These are phyloP conservation scores for Rotaria macrura DNA, from an alignment of 2,888 invertebrate genomes.

Conservation along the genomic window DNA sequence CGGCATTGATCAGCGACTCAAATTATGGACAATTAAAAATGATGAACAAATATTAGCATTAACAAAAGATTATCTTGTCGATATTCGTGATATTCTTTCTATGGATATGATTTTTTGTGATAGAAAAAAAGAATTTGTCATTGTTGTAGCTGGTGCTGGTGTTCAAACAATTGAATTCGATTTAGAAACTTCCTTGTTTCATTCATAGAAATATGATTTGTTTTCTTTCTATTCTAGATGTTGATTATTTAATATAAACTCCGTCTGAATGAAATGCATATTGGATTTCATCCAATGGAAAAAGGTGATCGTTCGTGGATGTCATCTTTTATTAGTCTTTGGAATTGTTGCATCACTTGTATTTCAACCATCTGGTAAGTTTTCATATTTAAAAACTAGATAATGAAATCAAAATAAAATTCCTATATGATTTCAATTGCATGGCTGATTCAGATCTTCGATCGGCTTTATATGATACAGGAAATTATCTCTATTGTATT, in stretches of 20 bases:
- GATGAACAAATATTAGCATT: neutral
- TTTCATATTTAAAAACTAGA: neutral
- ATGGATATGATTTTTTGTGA: constrained; percentile 12
- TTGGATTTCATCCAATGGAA: neutral
- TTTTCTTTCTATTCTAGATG: neutral
- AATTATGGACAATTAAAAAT: neutral
- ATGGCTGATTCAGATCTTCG: neutral
- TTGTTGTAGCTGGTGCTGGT: neutral
- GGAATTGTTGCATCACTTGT: neutral
- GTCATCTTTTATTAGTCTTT: neutral
- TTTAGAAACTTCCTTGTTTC: neutral
- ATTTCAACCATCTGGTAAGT: constrained; percentile 10
- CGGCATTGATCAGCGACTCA: neutral
- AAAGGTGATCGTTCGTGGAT: neutral
- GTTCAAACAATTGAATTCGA: neutral
- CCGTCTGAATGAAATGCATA: neutral
- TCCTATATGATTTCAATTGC: neutral
- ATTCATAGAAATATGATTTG: neutral
- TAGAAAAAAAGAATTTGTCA: neutral
- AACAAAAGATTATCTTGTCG: neutral
- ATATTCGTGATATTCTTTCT: neutral
- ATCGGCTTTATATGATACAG: neutral
- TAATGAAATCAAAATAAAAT: neutral
- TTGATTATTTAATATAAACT: neutral
- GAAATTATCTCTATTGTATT: constrained; percentile 39